These are phyloP conservation scores for Danio jaintianensis DNA, from an alignment of 2,797 vertebrate genomes.

Conservation along the genomic window DNA sequence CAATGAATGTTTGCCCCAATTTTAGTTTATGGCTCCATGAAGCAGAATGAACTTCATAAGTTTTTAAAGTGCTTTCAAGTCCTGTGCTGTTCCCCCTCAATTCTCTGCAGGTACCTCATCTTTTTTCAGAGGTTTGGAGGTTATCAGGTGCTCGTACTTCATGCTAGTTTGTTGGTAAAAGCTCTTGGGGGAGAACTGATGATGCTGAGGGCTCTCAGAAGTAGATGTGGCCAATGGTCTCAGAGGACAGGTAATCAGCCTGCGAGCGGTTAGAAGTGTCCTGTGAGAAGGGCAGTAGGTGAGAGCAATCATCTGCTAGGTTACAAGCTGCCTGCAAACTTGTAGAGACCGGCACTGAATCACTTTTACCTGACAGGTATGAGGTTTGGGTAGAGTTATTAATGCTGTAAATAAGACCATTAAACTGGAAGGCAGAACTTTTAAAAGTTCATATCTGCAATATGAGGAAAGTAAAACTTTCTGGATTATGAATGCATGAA, in stretches of 20 bases:
- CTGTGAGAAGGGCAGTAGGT: slow-evolving; percentile 12
- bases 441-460: slow-evolving; percentile 17
- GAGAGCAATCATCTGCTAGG: slow-evolving; percentile 36
- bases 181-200: slow-evolving; percentile 35
- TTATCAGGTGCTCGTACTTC: slow-evolving; percentile 22
- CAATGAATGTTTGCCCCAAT: not conserved
- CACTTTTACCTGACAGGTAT: slow-evolving; percentile 25
- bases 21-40: not conserved
- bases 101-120: slow-evolving; percentile 5
- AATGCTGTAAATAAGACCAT: slow-evolving; percentile 36
- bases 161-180: slow-evolving; percentile 20
- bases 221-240: slow-evolving; percentile 8
- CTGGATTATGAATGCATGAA: not conserved
- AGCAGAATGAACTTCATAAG: not conserved
- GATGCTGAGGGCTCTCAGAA: slow-evolving; percentile 11
- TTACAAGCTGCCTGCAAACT: slow-evolving; percentile 26
- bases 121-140: slow-evolving; percentile 28
- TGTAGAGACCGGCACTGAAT: slow-evolving; percentile 12
- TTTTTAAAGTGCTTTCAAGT: not conserved
- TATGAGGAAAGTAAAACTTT: slow-evolving; percentile 24
- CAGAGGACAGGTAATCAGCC: slow-evolving; percentile 38
- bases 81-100: slow-evolving; percentile 1
- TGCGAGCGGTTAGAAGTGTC: slow-evolving; percentile 30
- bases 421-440: slow-evolving; percentile 23
- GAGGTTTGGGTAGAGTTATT: slow-evolving; percentile 23